Evolutionary conservation across 2,888 invertebrate genomes (phyloP), one percentile per base, ranked within the genome.

Genomic region (Gastrophysa polygoni): DNA sequence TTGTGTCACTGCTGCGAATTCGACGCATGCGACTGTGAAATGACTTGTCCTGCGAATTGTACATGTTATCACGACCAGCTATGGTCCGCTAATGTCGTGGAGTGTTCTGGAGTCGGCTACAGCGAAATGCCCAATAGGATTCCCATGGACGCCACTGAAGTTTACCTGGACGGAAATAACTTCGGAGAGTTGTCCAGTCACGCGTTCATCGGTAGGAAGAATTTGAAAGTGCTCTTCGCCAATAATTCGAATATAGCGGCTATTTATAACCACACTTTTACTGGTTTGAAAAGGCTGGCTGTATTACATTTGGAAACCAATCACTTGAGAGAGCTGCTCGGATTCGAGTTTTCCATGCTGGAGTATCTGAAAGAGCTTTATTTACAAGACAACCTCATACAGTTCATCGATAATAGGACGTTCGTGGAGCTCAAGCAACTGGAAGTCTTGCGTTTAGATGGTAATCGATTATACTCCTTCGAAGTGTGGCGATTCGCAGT

Each of bases 21-120:
- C 82, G 96, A 95, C 81, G 95, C 95, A 56, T 97, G 97, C 84
- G 97, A 97, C 83, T 97, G 97, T 84, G 94, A 96, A 85, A 96
- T 96, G 93, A 95, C 93, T 70, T 97, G 97, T 80, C 97, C 97
- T 50, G 87, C 87, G 48, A 94, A 95, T 81, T 97, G 97, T 85
- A 92, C 92, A 63, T 97, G 97, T 80, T 96, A 95, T 84, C 95
- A 95, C 80, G 96, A 97, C 83, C 92, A 93, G 77, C 90, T 92
- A 57, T 96, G 96, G 95, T 90, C 92, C 17, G 92, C 93, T 1
- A 96, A 96, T 80, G 92, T 96, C 70, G 95, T 96, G 70, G 94
- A 95, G 82, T 96, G 96, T 82, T 93, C 93, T 16, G 89, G 86
- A 60, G 89, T 90, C 29, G 90, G 90, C 63, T 93, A 93, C 83